These are phyloP conservation scores for Cirrhinus molitorella DNA, from an alignment of 2,797 vertebrate species.

Conservation along the genomic window DNA sequence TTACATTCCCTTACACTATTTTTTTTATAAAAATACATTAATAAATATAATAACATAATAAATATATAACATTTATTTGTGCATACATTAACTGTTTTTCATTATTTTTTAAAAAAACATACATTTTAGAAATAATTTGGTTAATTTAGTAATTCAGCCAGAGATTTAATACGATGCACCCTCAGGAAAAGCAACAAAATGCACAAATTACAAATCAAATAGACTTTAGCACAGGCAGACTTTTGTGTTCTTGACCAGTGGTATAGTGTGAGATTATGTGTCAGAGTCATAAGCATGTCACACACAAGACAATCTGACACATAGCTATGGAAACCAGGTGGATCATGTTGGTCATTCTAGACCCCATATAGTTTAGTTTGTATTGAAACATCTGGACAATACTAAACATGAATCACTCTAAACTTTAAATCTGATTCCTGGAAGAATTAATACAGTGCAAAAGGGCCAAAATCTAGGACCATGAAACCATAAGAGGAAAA, in stretches of 20 bases:
- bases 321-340: background rate
- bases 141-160: too few relatives aligned
- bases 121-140: too few relatives aligned
- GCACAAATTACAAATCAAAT: background rate
- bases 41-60: too few relatives aligned
- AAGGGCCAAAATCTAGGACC: background rate
- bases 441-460: background rate
- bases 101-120: too few relatives aligned
- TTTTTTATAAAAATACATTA: too few relatives aligned
- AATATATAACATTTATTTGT: too few relatives aligned
- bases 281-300: constrained; percentile 34
- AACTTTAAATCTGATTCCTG: background rate
- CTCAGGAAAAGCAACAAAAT: too few relatives aligned
- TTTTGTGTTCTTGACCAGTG: background rate
- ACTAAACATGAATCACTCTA: constrained; percentile 1
- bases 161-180: too few relatives aligned
- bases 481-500: background rate
- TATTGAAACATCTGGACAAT: constrained; percentile 2
- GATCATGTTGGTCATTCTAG: background rate
- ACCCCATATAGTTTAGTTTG: constrained; percentile 3
- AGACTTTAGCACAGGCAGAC: background rate
- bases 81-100: too few relatives aligned
- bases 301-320: constrained; percentile 39
- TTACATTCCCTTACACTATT: too few relatives aligned
- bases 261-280: background rate